Percentiles rank a stretch among this genome's conserved stretches.
Evolutionary conservation across 2,113 vertebrate species (phyloP).

Genomic region (Vulpes ferrilata): DNA sequence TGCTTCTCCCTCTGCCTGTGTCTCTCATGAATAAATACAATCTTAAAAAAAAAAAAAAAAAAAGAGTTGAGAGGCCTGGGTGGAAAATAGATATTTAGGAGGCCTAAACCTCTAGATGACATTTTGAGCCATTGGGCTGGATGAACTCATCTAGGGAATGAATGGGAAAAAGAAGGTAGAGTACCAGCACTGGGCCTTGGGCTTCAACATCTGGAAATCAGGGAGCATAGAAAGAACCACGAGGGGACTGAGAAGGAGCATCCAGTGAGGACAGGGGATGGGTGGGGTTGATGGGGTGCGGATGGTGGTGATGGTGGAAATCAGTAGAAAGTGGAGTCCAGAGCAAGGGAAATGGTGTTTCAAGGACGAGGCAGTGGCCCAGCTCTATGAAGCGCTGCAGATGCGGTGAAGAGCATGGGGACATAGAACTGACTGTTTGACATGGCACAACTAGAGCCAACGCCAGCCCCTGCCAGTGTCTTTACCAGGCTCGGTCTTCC

Average conservation of each 20-base stretch:
- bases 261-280: no score
- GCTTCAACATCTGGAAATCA: neutral
- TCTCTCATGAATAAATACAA: no score
- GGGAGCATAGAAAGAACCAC: neutral
- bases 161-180: neutral
- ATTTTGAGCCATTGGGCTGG: neutral
- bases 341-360: neutral
- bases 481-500: neutral
- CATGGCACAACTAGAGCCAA: neutral
- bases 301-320: neutral
- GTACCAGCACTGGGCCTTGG: neutral
- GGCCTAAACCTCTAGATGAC: neutral
- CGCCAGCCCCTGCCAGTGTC: neutral
- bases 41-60: no score
- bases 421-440: fast-evolving
- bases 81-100: neutral
- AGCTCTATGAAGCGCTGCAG: no score
- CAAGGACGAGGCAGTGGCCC: neutral
- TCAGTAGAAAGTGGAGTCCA: fast-evolving
- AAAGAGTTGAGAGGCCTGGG: neutral
- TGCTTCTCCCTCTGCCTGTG: no score
- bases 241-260: neutral
- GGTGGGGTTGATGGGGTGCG: neutral
- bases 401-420: no score
- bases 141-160: neutral